Conservation (phyloP, 2,113 vertebrate species). For the Eretmochelys imbricata region DNA sequence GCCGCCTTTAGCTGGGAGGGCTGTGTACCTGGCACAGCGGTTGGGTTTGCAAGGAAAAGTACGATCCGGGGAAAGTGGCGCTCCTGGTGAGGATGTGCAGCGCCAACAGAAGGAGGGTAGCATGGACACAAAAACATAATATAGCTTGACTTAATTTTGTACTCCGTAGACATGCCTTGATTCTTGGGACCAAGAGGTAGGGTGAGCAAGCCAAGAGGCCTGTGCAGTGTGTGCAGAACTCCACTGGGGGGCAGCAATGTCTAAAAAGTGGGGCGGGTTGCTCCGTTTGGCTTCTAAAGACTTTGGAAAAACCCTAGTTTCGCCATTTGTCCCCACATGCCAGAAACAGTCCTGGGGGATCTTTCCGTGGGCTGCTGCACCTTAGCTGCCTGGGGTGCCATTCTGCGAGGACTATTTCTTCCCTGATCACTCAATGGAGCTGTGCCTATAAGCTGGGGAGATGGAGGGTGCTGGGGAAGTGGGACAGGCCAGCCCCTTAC, state of each 20-base stretch:
- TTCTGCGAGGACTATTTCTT: neutral
- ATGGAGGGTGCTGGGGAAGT: neutral
- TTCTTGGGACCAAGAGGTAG: neutral
- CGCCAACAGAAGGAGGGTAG: too few species aligned
- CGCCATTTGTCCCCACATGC: too few species aligned
- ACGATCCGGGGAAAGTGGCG: too few species aligned
- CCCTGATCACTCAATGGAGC: neutral
- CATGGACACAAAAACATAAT: too few species aligned
- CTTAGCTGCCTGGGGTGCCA: neutral
- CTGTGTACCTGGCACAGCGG: too few species aligned
- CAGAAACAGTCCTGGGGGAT: neutral
- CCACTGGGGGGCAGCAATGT: constrained; percentile 24
- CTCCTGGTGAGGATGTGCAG: too few species aligned
- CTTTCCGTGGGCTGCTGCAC: neutral
- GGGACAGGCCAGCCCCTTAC: neutral
- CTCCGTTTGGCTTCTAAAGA: neutral
- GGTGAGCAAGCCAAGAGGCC: rapidly evolving
- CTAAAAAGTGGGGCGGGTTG: neutral
- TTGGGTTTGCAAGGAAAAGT: neutral
- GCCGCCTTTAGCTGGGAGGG: neutral
- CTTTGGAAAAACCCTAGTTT: neutral
- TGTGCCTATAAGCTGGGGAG: neutral
- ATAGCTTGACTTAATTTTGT: too few species aligned
- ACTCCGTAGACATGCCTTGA: neutral
- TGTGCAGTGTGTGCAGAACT: too few species aligned